phyloP scores from a whole-genome alignment of 2,113 vertebrate species.

The Ceyx cyanopectus region DNA sequence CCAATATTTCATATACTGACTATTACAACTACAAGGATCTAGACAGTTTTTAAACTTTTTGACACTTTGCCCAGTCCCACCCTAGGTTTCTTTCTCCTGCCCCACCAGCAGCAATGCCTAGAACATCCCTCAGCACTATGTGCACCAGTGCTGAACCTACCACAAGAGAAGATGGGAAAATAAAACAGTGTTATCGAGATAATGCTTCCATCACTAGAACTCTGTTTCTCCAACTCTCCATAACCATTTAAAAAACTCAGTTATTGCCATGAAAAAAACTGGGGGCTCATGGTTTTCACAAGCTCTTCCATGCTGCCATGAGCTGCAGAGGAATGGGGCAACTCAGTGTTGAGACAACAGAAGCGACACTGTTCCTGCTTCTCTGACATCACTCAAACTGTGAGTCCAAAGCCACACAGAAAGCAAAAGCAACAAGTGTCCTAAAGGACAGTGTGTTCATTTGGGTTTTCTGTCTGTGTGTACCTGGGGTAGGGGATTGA shows the following conservation, averaged over 20 bases:
- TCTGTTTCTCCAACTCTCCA: background rate
- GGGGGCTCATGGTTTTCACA: background rate
- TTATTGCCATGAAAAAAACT: background rate
- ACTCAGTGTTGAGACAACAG: no score
- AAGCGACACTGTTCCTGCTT: background rate
- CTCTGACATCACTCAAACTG: fast-evolving
- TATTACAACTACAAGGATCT: background rate
- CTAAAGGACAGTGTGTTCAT: background rate
- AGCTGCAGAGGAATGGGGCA: background rate
- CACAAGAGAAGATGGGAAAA: background rate
- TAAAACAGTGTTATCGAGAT: fast-evolving
- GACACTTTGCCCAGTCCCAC: background rate
- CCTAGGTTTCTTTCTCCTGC: background rate
- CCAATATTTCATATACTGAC: background rate
- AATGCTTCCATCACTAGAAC: fast-evolving
- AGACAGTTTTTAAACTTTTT: background rate
- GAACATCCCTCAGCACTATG: fast-evolving
- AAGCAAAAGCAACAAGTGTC: background rate
- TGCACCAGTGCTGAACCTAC: fast-evolving
- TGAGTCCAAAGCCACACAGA: background rate
- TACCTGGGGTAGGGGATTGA: background rate
- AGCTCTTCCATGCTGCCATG: fast-evolving
- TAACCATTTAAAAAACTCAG: background rate
- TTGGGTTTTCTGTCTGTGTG: fast-evolving
- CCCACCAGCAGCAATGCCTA: fast-evolving